phyloP scores from a whole-genome alignment of 1,140 invertebrate genomes.

The Macrobrachium nipponense region DNA sequence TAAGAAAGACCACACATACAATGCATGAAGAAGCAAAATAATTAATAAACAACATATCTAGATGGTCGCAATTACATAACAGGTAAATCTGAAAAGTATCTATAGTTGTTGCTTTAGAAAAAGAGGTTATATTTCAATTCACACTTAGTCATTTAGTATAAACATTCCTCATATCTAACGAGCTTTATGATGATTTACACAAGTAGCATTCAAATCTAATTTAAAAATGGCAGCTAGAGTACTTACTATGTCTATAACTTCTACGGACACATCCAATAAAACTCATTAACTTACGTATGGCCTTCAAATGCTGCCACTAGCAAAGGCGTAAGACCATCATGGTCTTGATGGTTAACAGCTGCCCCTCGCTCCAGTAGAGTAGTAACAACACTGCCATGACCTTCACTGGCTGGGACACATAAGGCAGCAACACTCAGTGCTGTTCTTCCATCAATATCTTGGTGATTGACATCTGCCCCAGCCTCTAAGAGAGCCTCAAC shows the following conservation, averaged over 20 bases:
- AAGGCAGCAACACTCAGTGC: conserved; percentile 92
- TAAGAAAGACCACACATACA: too few species aligned
- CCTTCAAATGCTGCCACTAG: conserved; percentile 95
- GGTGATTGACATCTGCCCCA: conserved; percentile 87
- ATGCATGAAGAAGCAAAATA: too few species aligned
- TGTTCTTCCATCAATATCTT: conserved; percentile 77
- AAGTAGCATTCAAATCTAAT: too few species aligned
- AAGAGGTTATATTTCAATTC: too few species aligned
- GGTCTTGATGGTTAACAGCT: conserved; percentile 87
- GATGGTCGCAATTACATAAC: too few species aligned
- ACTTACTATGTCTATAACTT: background rate
- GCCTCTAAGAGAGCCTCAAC: conserved; percentile 82
- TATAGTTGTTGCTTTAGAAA: too few species aligned
- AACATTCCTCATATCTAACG: too few species aligned
- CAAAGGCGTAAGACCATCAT: conserved; percentile 92
- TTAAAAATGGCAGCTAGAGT: too few species aligned
- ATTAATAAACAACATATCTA: too few species aligned
- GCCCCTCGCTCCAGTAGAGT: conserved; percentile 87
- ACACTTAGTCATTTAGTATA: too few species aligned
- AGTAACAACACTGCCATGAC: conserved; percentile 75
- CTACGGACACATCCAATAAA: background rate
- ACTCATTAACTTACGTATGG: conserved; percentile 74
- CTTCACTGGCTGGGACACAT: conserved; percentile 87
- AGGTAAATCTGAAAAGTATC: too few species aligned
- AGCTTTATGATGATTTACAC: too few species aligned